Percentiles rank a stretch among this genome's conserved stretches.
These are phyloP conservation scores for Sardinella longiceps DNA, from an alignment of 2,797 vertebrate genomes.

Conservation along the genomic window DNA sequence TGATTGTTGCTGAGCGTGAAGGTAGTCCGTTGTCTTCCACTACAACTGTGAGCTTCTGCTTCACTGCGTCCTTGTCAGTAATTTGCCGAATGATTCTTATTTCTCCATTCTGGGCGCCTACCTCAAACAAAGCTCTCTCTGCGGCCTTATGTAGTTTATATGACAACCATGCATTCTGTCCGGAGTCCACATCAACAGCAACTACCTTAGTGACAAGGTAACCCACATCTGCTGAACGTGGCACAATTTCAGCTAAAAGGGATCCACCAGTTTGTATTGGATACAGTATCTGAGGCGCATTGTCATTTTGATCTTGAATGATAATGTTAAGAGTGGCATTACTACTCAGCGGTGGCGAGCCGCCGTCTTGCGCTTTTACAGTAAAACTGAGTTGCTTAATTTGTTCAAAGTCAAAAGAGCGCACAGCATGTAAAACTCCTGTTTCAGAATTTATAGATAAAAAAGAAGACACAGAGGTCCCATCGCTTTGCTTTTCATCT, in stretches of 20 bases:
- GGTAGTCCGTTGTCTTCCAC: slow-evolving; percentile 62
- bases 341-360: slow-evolving; percentile 59
- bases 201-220: slow-evolving; percentile 76
- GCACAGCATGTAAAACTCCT: slow-evolving; percentile 51
- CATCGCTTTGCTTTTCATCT: slow-evolving; percentile 42
- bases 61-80: slow-evolving; percentile 61
- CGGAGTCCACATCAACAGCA: slow-evolving; percentile 69
- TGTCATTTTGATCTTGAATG: slow-evolving; percentile 64
- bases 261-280: slow-evolving; percentile 63
- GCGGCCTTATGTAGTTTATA: slow-evolving; percentile 64
- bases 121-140: slow-evolving; percentile 65
- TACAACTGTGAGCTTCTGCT: slow-evolving; percentile 61
- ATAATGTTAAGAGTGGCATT: slow-evolving; percentile 62
- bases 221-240: slow-evolving; percentile 75
- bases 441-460: slow-evolving; percentile 56
- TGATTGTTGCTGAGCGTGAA: slow-evolving; percentile 61
- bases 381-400: slow-evolving; percentile 56
- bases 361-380: slow-evolving; percentile 65
- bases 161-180: slow-evolving; percentile 67
- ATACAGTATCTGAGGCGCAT: slow-evolving; percentile 43
- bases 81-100: slow-evolving; percentile 60
- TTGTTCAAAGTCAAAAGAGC: slow-evolving; percentile 67
- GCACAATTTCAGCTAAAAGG: slow-evolving; percentile 72
- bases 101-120: slow-evolving; percentile 65
- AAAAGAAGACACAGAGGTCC: slow-evolving; percentile 57